A percentile compares a stretch with the other conserved stretches of the same genome.
Evolutionary conservation across 2,113 vertebrate genomes (phyloP).

Genomic region (Formicarius rufipectus): DNA sequence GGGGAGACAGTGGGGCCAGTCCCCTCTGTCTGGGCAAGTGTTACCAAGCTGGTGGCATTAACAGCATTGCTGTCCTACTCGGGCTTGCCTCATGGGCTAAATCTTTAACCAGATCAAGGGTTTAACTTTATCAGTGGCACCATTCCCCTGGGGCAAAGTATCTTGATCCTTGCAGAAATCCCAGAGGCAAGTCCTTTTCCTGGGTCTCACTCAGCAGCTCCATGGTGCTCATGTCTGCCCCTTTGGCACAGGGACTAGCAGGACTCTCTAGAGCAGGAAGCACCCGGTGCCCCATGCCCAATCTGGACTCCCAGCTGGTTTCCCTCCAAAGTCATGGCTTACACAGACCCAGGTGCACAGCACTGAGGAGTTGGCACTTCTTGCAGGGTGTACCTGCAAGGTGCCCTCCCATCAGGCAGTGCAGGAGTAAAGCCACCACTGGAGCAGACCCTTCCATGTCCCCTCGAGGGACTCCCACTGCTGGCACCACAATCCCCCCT

Average conservation of each 20-base stretch:
- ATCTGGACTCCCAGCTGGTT: not conserved
- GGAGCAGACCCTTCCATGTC: not conserved
- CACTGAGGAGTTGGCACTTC: not conserved
- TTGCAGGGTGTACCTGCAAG: not conserved
- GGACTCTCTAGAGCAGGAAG: not conserved
- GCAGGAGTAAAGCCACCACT: rapidly evolving
- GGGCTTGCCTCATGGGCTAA: conserved; percentile 24
- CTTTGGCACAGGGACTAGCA: rapidly evolving
- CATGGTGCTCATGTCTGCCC: rapidly evolving
- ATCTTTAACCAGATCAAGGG: conserved; percentile 64
- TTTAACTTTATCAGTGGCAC: conserved; percentile 63
- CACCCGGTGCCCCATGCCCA: rapidly evolving
- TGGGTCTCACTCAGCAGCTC: not conserved
- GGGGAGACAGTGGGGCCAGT: not conserved
- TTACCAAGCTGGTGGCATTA: not conserved
- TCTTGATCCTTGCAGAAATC: not conserved
- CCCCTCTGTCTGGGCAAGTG: not conserved
- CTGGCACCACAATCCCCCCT: not conserved
- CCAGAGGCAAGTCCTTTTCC: not conserved
- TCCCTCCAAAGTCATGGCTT: not conserved
- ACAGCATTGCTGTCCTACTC: conserved; percentile 16
- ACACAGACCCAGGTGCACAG: not conserved
- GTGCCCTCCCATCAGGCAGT: rapidly evolving
- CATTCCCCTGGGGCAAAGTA: conserved; percentile 43
- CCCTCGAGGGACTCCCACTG: rapidly evolving